A percentile compares a stretch with the other conserved stretches of the same genome.
Evolutionary conservation across 2,888 invertebrate species (phyloP).

Genomic region (Drosophila neonasuta): DNA sequence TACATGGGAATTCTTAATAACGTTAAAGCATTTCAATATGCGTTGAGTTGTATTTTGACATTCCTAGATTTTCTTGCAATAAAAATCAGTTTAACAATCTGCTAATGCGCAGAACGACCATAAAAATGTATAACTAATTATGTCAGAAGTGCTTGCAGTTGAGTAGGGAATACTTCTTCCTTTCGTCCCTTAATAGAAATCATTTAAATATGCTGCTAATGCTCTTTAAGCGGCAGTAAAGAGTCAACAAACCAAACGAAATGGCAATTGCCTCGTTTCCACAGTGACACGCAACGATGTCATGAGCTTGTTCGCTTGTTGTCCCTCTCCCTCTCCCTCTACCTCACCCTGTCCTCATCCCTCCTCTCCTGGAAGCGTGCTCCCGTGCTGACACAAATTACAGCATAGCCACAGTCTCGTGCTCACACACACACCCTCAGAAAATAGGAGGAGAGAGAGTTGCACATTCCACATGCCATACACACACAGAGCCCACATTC

Average conservation of each 20-base stretch:
- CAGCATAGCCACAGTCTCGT: conserved; percentile 21
- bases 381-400: conserved; percentile 19
- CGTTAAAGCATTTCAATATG: background rate
- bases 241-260: conserved; percentile 39
- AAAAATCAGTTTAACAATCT: conserved; percentile 47
- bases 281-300: conserved; percentile 62
- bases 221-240: conserved; percentile 38
- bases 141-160: background rate
- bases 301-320: conserved; percentile 23
- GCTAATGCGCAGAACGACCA: conserved; percentile 4
- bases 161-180: background rate
- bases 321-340: background rate
- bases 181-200: conserved; percentile 24
- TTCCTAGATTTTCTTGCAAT: conserved; percentile 24
- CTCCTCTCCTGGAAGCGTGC: background rate
- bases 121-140: conserved; percentile 11
- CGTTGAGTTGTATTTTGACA: background rate
- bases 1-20: too few species aligned
- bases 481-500: conserved; percentile 27
- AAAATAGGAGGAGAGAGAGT: background rate
- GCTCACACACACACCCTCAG: conserved; percentile 3
- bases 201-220: conserved; percentile 68
- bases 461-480: conserved; percentile 42
- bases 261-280: conserved; percentile 22
- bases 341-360: background rate